These are phyloP conservation scores for Ailuropoda melanoleuca DNA, from an alignment of 2,113 vertebrate genomes.

Conservation along the genomic window DNA sequence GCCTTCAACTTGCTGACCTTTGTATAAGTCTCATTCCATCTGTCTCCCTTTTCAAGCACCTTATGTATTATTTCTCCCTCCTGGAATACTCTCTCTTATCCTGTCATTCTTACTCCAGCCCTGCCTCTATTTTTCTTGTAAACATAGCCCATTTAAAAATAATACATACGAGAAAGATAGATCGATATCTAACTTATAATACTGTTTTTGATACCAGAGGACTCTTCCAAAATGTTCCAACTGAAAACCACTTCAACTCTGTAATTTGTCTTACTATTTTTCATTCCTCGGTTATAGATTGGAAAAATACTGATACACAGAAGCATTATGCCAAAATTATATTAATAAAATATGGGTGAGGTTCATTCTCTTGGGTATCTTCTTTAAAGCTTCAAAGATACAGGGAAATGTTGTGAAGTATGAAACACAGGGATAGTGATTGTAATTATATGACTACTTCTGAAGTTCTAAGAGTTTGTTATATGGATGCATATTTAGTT, in stretches of 20 bases:
- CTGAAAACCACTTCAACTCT: background rate
- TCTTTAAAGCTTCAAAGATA: conserved; percentile 19
- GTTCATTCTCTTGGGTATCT: background rate
- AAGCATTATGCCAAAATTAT: conserved; percentile 45
- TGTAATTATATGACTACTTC: background rate
- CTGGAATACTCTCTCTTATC: background rate
- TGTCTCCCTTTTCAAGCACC: background rate
- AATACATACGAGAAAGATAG: background rate
- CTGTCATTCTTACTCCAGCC: background rate
- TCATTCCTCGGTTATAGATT: background rate
- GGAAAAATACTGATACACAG: conserved; percentile 37
- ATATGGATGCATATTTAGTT: background rate
- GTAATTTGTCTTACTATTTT: conserved; percentile 44
- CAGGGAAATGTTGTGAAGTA: background rate
- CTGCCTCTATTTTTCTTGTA: conserved; percentile 13
- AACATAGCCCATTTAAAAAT: background rate
- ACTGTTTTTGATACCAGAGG: conserved; percentile 10
- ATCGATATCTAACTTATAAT: background rate
- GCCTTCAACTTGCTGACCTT: background rate
- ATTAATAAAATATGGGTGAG: conserved; percentile 31
- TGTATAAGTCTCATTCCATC: background rate
- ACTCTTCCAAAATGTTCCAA: conserved; percentile 19
- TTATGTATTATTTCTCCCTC: background rate
- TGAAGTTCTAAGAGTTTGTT: conserved; percentile 17
- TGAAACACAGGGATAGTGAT: background rate